Conservation (phyloP, 2,113 vertebrate species). For the Microcebus lehilahytsara region DNA sequence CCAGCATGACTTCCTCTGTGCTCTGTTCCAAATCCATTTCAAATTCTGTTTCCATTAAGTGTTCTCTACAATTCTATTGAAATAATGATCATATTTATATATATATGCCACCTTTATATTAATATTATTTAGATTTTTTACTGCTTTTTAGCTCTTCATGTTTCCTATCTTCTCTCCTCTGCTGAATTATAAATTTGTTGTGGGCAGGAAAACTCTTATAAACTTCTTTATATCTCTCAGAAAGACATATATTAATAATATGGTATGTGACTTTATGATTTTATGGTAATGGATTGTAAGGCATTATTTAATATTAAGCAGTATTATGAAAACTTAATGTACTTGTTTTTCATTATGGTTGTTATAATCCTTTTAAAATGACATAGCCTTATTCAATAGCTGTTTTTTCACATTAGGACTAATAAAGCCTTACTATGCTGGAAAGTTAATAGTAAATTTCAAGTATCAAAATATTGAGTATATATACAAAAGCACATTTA, state of each 20-base stretch:
- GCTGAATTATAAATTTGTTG: neutral
- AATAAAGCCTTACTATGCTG: constrained; percentile 8
- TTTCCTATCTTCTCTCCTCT: neutral
- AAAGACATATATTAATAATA: neutral
- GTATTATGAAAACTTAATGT: constrained; percentile 53
- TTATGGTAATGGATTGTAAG: constrained; percentile 33
- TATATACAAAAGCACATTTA: neutral
- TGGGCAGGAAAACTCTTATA: neutral
- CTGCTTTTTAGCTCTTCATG: neutral
- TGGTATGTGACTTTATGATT: neutral
- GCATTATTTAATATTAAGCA: constrained; percentile 50
- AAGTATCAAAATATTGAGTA: constrained; percentile 64
- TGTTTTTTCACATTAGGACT: constrained; percentile 5
- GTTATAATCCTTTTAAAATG: constrained; percentile 66
- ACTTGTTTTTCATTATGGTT: constrained; percentile 37
- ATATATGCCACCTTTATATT: neutral
- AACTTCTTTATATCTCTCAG: neutral
- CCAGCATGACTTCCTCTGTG: neutral
- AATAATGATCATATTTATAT: neutral
- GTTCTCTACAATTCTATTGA: neutral
- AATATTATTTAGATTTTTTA: neutral
- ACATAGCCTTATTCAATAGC: neutral
- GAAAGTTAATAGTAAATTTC: constrained; percentile 56
- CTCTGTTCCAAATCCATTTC: neutral
- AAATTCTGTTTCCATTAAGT: neutral